Evolutionary conservation across 2,888 invertebrate species (phyloP).

Genomic region (Pheosia tremula): DNA sequence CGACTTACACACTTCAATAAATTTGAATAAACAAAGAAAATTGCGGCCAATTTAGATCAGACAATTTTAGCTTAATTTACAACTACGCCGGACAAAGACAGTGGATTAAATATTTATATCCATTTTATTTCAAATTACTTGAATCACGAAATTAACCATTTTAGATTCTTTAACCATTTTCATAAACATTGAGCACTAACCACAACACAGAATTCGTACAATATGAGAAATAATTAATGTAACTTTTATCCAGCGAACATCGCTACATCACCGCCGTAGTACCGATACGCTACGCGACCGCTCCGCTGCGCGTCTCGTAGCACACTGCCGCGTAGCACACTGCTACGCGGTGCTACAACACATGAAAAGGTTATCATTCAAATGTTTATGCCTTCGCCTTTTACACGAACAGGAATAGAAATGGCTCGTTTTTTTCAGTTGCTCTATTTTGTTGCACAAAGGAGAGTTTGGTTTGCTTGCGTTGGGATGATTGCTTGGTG

Average conservation of each 20-base stretch:
- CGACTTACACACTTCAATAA: no score
- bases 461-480: slow-evolving; percentile 65
- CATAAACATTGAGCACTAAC: not conserved
- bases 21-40: no score
- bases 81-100: no score
- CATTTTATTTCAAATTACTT: no score
- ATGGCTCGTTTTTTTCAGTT: slow-evolving; percentile 72
- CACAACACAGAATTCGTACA: not conserved
- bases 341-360: slow-evolving; percentile 36
- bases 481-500: slow-evolving; percentile 40
- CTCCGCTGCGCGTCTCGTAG: slow-evolving; percentile 58
- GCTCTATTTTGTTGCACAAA: slow-evolving; percentile 70
- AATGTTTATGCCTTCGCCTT: slow-evolving; percentile 76
- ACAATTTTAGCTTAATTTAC: no score
- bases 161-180: no score
- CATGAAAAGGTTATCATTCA: slow-evolving; percentile 75
- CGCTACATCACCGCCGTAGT: slow-evolving; percentile 15
- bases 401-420: slow-evolving; percentile 74
- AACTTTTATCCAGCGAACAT: slow-evolving; percentile 16
- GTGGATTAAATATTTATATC: no score
- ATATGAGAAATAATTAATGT: not conserved
- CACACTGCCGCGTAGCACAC: slow-evolving; percentile 56
- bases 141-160: no score
- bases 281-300: slow-evolving; percentile 46
- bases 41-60: no score